Base-by-base conservation (phyloP, 2,888 invertebrate species). In the Hoplodrina ambigua region DNA sequence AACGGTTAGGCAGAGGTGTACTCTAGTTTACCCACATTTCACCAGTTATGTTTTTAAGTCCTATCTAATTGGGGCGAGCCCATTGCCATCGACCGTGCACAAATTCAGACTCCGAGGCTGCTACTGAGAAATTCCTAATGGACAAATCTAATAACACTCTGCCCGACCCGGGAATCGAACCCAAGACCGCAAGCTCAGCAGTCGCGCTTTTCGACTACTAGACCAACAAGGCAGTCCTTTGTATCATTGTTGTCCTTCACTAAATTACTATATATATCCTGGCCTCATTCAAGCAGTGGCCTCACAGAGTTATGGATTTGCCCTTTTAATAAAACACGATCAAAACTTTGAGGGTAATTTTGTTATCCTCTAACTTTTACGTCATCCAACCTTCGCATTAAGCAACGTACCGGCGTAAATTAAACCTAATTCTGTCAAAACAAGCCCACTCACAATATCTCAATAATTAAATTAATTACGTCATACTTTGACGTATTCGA, bases 341-440 rank as follows among this genome's bases (percentile, higher is more conserved):
- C 85, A 87, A 88, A 25, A 88, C 81, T 86, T 82, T 65, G 65
- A 57, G 72, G 75, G 52, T 79, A 78, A 86, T 82, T 73, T 78
- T 82, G 73, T 82, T 83, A 81, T 80, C 69, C 63, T 61, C 37
- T 8, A 77, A 75, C 64, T 81, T 83, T 66, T 55, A 30, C 62
- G 52, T 62, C 25, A 19, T 11, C n/a, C 15, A 59, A 63, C 64
- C 56, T 46, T 46, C 46, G 6, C 1, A 46, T 46, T 17, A 6
- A 17, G 46, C 46, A 46, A 46, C 11, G 46, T 46, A 11, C 46
- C 10, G 17, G 46, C 17, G 46, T 46, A 46, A 46, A 46, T 46
- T 17, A 17, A 46, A 11, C 46, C 0, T 17, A 46, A 41, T 41
- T 41, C 41, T 41, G 46, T 17, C 44, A 15, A 44, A 44, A 44